phyloP scores from a whole-genome alignment of 2,113 vertebrate genomes.

The Mastomys coucha region DNA sequence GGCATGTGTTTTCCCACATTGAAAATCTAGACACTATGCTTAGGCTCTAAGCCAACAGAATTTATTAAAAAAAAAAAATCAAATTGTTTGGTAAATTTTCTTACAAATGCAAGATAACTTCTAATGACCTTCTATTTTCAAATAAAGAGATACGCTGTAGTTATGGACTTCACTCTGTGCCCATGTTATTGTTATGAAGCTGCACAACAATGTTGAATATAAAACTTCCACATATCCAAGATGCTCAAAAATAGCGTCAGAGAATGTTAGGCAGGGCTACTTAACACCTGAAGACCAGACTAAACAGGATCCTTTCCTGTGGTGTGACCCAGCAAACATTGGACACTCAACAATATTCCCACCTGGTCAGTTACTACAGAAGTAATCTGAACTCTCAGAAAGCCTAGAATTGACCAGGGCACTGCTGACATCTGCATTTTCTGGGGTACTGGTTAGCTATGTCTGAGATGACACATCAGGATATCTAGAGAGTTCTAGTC shows the following conservation, averaged over 20 bases:
- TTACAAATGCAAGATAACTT: slow-evolving; percentile 1
- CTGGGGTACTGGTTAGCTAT: not conserved
- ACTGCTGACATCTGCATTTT: not conserved
- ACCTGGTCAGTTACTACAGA: not conserved
- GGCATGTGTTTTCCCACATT: not conserved
- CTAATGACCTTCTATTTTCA: not conserved
- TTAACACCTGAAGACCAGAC: not conserved
- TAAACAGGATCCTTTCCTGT: not conserved
- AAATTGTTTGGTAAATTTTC: slow-evolving; percentile 25
- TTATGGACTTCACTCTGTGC: not conserved
- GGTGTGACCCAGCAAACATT: not conserved
- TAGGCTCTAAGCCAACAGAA: not conserved
- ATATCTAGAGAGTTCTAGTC: not conserved
- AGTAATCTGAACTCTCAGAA: not conserved
- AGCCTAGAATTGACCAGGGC: not conserved
- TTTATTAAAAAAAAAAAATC: not conserved
- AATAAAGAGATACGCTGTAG: not conserved
- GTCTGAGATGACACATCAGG: not conserved
- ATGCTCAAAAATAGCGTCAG: not conserved
- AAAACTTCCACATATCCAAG: not conserved
- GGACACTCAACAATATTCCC: not conserved
- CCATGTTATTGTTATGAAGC: not conserved
- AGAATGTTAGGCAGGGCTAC: not conserved
- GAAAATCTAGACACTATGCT: not conserved
- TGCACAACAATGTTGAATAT: not conserved